Percentiles rank a stretch among this genome's conserved stretches.
These are phyloP conservation scores for Goniozus legneri DNA, from an alignment of 1,140 invertebrate species.

Conservation along the genomic window DNA sequence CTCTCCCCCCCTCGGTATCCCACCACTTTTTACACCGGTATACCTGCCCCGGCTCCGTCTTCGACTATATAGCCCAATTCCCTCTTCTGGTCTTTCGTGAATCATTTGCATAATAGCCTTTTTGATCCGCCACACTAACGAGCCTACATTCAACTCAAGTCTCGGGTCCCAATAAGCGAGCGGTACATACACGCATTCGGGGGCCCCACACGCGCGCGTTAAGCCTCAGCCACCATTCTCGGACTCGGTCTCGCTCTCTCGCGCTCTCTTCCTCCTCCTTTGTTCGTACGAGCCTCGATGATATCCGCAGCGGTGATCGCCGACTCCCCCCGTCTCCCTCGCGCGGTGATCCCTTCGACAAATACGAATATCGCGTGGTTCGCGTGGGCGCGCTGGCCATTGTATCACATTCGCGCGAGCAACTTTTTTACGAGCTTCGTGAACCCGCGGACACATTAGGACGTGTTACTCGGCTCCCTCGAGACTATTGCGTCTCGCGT, in stretches of 20 bases:
- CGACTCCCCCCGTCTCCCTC: too few species aligned
- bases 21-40: neutral
- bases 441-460: too few species aligned
- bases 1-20: slow-evolving; percentile 1
- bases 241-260: too few species aligned
- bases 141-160: slow-evolving; percentile 27
- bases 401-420: too few species aligned
- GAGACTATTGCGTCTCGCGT: too few species aligned
- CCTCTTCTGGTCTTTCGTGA: slow-evolving; percentile 36
- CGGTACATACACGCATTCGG: neutral
- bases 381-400: neutral
- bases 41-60: slow-evolving; percentile 13
- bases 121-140: slow-evolving; percentile 36
- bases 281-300: slow-evolving; percentile 6
- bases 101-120: slow-evolving; percentile 43
- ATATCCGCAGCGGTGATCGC: slow-evolving; percentile 4
- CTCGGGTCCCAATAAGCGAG: slow-evolving; percentile 12
- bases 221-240: too few species aligned
- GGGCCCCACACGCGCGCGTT: neutral
- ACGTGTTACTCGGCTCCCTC: too few species aligned
- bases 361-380: slow-evolving; percentile 12
- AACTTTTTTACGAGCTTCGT: too few species aligned
- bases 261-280: slow-evolving; percentile 6
- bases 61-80: slow-evolving; percentile 28
- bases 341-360: slow-evolving; percentile 12